Percentiles rank a stretch among this genome's conserved stretches.
phyloP scores from a whole-genome alignment of 1,140 invertebrate genomes.

The Ceratoteleas bidentatus region DNA sequence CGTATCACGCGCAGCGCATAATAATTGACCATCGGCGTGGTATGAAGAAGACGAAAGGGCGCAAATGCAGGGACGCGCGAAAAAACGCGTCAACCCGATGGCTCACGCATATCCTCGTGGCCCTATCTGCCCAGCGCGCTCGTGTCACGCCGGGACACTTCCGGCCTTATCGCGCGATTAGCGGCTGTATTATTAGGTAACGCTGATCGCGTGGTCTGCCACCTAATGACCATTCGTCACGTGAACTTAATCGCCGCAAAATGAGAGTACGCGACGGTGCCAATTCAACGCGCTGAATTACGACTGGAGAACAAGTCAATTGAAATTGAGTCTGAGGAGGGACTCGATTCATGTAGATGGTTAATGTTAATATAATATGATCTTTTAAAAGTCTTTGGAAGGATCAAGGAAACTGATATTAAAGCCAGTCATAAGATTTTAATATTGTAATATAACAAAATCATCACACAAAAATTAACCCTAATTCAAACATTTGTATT shows the following conservation, averaged over 20 bases:
- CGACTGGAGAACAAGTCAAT: conserved; percentile 11
- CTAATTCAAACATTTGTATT: too few species aligned
- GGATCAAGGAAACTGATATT: too few species aligned
- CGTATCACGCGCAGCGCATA: conserved; percentile 2
- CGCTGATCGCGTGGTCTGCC: conserved; percentile 64
- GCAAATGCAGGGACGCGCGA: conserved; percentile 26
- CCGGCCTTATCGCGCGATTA: conserved; percentile 67
- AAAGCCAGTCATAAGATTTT: too few species aligned
- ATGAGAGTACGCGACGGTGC: conserved; percentile 25
- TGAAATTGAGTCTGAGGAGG: background rate
- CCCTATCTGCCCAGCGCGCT: conserved; percentile 39
- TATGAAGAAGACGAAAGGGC: background rate
- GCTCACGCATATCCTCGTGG: conserved; percentile 14
- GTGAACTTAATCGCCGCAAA: conserved; percentile 45
- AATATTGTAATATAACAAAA: too few species aligned
- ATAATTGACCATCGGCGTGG: conserved; percentile 19
- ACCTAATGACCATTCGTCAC: conserved; percentile 64
- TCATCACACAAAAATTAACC: too few species aligned
- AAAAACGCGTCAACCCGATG: conserved; percentile 27
- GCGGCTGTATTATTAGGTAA: conserved; percentile 58
- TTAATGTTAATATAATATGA: too few species aligned
- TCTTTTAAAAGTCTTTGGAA: too few species aligned
- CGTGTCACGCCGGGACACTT: conserved; percentile 54
- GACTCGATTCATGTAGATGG: too few species aligned
- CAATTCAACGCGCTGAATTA: conserved; percentile 4